Conservation (phyloP, 2,113 vertebrate species). For the Callipepla squamata region DNA sequence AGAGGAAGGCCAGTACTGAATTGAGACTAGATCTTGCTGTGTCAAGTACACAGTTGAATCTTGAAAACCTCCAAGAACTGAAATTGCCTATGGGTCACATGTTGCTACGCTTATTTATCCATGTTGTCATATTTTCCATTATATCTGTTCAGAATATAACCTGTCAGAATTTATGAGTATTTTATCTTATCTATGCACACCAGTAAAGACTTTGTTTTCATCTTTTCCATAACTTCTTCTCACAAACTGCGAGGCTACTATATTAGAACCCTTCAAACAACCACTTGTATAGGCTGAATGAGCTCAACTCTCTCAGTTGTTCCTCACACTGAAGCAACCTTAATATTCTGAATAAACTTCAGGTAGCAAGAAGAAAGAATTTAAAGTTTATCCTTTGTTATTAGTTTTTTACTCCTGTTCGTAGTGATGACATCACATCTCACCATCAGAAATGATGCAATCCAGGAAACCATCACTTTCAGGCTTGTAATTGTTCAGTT, state of each 20-base stretch:
- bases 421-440: too few relatives aligned
- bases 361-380: not conserved
- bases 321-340: not conserved
- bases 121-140: not conserved
- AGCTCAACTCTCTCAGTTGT: accelerated
- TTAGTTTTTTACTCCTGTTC: too few relatives aligned
- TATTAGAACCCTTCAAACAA: not conserved
- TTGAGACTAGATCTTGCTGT: not conserved
- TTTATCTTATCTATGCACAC: not conserved
- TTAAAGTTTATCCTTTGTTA: not conserved
- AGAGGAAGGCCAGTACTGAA: not conserved
- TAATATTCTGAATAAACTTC: not conserved
- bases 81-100: not conserved
- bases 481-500: too few relatives aligned
- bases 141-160: not conserved
- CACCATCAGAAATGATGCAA: too few relatives aligned
- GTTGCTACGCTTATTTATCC: not conserved
- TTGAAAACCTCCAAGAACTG: not conserved
- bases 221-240: not conserved
- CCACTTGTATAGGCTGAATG: not conserved
- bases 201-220: not conserved
- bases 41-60: not conserved
- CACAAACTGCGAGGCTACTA: accelerated
- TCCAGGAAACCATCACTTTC: too few relatives aligned
- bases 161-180: not conserved